A percentile compares a stretch with the other conserved stretches of the same genome.
phyloP scores from a whole-genome alignment of 2,888 invertebrate species.

The Morpho achilles region DNA sequence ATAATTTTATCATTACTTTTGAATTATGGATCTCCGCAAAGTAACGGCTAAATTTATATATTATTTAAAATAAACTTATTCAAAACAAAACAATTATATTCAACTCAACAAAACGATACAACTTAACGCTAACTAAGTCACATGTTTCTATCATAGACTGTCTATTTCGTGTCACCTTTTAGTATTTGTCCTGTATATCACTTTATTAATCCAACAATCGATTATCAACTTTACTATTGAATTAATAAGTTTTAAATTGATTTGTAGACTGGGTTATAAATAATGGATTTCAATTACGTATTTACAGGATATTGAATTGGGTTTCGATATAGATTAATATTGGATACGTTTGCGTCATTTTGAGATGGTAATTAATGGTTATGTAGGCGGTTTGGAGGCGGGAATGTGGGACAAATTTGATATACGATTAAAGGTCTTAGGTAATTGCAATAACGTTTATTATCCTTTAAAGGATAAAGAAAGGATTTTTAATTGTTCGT shows the following conservation, averaged over 20 bases:
- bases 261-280: constrained; percentile 19
- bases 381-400: constrained; percentile 29
- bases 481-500: background rate
- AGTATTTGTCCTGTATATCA: constrained; percentile 13
- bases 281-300: constrained; percentile 28
- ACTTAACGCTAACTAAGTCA: constrained; percentile 6
- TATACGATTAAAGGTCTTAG: constrained; percentile 2
- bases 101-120: constrained; percentile 8
- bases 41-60: too few relatives aligned
- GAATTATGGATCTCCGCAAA: too few relatives aligned
- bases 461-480: background rate
- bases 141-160: constrained; percentile 14
- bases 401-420: background rate
- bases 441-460: background rate
- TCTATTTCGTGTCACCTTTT: constrained; percentile 16
- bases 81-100: constrained; percentile 5
- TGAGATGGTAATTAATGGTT: constrained; percentile 30
- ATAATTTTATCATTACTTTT: too few relatives aligned
- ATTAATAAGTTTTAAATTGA: constrained; percentile 6
- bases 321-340: constrained; percentile 31
- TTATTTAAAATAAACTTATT: too few relatives aligned
- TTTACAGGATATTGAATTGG: constrained; percentile 29
- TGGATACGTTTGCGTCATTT: constrained; percentile 28
- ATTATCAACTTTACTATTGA: constrained; percentile 1
- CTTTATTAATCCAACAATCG: background rate